Evolutionary conservation across 2,113 vertebrate genomes (phyloP).

Genomic region (Harpagus bidentatus): DNA sequence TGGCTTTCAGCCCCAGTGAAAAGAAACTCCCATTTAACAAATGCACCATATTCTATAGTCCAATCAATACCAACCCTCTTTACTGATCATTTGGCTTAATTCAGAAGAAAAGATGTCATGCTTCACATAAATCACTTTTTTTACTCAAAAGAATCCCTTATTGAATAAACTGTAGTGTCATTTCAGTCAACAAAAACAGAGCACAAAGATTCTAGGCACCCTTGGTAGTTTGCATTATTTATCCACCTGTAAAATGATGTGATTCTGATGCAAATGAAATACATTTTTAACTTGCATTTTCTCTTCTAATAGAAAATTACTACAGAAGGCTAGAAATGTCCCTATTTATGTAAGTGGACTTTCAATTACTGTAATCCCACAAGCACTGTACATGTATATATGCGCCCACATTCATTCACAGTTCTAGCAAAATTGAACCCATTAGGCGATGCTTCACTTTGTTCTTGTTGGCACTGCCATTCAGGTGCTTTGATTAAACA

Average conservation of each 20-base stretch:
- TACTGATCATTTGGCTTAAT: conserved; percentile 21
- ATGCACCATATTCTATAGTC: not conserved
- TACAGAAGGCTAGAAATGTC: conserved; percentile 4
- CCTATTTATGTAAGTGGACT: conserved; percentile 31
- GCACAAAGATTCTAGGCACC: not conserved
- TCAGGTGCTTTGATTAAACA: conserved; percentile 8
- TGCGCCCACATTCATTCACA: not conserved
- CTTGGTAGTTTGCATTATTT: conserved; percentile 29
- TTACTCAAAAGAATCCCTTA: not conserved
- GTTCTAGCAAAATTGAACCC: not conserved
- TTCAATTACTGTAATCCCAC: conserved; percentile 15
- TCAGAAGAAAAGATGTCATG: conserved; percentile 22
- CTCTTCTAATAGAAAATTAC: conserved; percentile 39
- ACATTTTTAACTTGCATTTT: conserved; percentile 11
- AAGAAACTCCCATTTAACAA: conserved; percentile 11
- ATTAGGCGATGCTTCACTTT: not conserved
- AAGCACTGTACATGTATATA: not conserved
- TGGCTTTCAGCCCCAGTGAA: not conserved
- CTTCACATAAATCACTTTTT: conserved; percentile 14
- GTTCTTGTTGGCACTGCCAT: not conserved
- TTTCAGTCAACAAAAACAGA: conserved; percentile 4
- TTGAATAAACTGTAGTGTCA: not conserved
- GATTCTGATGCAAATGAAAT: conserved; percentile 37
- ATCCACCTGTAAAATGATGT: conserved; percentile 20
- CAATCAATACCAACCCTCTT: conserved; percentile 29